phyloP scores from a whole-genome alignment of 2,113 vertebrate genomes.

The Neolamprologus kungweensis region DNA sequence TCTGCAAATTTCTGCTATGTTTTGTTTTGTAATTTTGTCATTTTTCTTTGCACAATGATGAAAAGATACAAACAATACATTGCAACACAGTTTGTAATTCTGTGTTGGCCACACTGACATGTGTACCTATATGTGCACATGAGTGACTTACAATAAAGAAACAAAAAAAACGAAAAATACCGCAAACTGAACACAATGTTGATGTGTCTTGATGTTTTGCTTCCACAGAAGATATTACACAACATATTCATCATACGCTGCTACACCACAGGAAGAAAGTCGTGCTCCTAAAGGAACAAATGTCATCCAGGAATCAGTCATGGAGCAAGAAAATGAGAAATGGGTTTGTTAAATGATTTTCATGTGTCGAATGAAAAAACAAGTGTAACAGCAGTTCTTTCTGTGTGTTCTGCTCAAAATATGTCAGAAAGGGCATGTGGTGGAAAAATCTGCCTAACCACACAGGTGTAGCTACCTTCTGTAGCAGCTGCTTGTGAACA shows the following conservation, averaged over 20 bases:
- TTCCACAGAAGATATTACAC: not conserved
- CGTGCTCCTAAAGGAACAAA: not conserved
- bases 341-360: not conserved
- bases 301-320: not conserved
- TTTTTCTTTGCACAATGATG: not conserved
- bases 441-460: not conserved
- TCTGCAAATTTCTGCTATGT: not conserved
- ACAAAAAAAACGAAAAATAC: not conserved
- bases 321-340: not conserved
- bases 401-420: not conserved
- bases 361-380: not conserved
- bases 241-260: not conserved
- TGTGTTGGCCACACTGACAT: not conserved
- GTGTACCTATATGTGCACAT: not conserved
- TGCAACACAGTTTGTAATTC: not conserved
- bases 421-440: not conserved
- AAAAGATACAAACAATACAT: not conserved
- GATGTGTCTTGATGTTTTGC: not conserved
- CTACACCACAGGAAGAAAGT: not conserved
- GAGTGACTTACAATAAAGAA: not conserved
- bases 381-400: not conserved
- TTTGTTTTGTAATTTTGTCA: not conserved
- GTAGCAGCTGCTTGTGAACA: not conserved
- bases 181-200: not conserved
- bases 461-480: not conserved